Base-by-base conservation (phyloP, 2,113 vertebrate species). In the Poeciliopsis prolifica region DNA sequence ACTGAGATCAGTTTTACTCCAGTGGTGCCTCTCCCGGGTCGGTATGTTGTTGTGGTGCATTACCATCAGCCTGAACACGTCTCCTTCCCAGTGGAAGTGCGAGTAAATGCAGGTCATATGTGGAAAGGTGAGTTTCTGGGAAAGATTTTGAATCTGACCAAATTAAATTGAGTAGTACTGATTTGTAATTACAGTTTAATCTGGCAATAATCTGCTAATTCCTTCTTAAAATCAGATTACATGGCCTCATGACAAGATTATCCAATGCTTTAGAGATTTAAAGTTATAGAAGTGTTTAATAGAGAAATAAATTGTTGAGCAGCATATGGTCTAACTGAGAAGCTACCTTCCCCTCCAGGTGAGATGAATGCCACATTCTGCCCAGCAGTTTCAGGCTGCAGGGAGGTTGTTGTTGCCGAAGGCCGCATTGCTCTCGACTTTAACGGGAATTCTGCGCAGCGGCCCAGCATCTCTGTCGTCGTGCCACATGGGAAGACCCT, bases 371-470 rank as follows among this genome's bases (percentile, higher is more conserved):
- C 96, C 63, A 94, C 94, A 0, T 98, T 97, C 90, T 99, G 97
- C 82, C 97, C 97, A 7, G 94, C 94, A 13, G 81, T 86, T 30
- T 95, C 95, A 44, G 97, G 98, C 78, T 99, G 98, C 90, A 93
- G 89, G 78, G 92, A 94, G 67, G 93, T 95, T 54, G 94, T 98
- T 75, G 80, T 95, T 3, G 84, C 94, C 5, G 92, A 93, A 64
- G 93, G 91, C 15, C 94, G 89, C 65, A 94, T 95, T 61, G 93
- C 94, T 66, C 91, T 98, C 30, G 94, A 96, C 33, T 60, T 97
- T 84, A 89, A 83, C 30, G 82, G 88, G n/a, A 92, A 95, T 88
- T 87, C 87, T 64, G 87, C 92, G 66, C 93, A 87, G 2, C 85
- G 84, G 0, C 78, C 97, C 31, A 90, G 85, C 8, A 86, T 98